These are phyloP conservation scores for Pseudomyrmex flavicornis DNA, from an alignment of 1,140 invertebrate species.

Conservation along the genomic window DNA sequence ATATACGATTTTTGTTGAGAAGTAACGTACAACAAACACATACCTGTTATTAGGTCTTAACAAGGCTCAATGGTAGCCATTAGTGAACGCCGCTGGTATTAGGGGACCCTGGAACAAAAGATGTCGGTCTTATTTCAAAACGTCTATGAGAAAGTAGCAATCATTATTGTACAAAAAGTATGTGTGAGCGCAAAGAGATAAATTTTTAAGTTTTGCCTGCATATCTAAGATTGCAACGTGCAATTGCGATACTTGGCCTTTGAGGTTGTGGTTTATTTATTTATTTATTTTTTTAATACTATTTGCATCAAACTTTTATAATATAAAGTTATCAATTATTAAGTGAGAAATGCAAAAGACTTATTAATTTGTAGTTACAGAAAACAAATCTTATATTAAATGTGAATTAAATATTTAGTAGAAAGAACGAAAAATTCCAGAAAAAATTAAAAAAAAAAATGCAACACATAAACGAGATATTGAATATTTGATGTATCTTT, in stretches of 20 bases:
- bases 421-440: constrained; percentile 29
- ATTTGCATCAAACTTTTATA: background rate
- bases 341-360: constrained; percentile 1
- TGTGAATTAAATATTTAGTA: constrained; percentile 10
- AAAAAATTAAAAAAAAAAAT: too few species aligned
- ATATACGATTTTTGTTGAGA: too few species aligned
- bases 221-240: constrained; percentile 61
- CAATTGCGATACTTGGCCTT: constrained; percentile 77
- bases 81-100: constrained; percentile 97
- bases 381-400: constrained; percentile 24
- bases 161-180: background rate
- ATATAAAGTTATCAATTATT: constrained; percentile 27
- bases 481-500: constrained; percentile 31
- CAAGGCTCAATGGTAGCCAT: constrained; percentile 95
- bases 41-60: constrained; percentile 85
- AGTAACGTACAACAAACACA: constrained; percentile 50
- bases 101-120: constrained; percentile 91
- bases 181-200: constrained; percentile 30
- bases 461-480: too few species aligned
- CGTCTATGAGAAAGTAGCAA: constrained; percentile 53
- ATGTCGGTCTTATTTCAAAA: constrained; percentile 59
- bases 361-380: background rate
- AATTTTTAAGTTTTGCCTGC: constrained; percentile 40
- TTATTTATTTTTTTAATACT: background rate
- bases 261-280: constrained; percentile 36